Conservation (phyloP, 2,888 invertebrate genomes). For the Anodontia alba region DNA sequence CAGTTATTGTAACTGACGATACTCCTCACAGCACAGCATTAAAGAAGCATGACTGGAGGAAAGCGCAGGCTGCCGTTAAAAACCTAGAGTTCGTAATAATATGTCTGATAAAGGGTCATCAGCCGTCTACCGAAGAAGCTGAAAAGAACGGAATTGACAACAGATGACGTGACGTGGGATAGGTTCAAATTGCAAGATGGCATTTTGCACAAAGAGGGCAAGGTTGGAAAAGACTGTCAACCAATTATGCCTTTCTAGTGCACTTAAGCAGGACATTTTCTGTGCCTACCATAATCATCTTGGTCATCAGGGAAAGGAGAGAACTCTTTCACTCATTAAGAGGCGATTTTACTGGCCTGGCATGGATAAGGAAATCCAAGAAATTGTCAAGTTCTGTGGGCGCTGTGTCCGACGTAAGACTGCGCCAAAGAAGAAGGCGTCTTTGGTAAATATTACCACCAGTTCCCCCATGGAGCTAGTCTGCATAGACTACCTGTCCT, state of each 20-base stretch:
- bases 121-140: neutral
- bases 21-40: neutral
- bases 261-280: neutral
- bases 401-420: too few species aligned
- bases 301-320: too few species aligned
- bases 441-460: too few species aligned
- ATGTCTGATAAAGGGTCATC: neutral
- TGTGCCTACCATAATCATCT: neutral
- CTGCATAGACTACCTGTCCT: too few species aligned
- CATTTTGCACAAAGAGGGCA: neutral
- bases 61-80: neutral
- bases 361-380: too few species aligned
- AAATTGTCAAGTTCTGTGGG: too few species aligned
- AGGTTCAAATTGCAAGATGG: neutral
- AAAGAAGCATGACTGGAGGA: neutral
- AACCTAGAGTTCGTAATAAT: neutral
- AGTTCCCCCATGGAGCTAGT: too few species aligned
- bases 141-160: neutral
- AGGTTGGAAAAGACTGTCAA: neutral
- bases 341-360: too few species aligned
- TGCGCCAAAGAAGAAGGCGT: too few species aligned
- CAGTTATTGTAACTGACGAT: neutral
- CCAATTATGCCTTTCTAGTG: neutral
- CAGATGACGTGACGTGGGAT: neutral
- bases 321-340: too few species aligned